These are phyloP conservation scores for Peromyscus eremicus DNA, from an alignment of 2,797 vertebrate genomes.

Conservation along the genomic window DNA sequence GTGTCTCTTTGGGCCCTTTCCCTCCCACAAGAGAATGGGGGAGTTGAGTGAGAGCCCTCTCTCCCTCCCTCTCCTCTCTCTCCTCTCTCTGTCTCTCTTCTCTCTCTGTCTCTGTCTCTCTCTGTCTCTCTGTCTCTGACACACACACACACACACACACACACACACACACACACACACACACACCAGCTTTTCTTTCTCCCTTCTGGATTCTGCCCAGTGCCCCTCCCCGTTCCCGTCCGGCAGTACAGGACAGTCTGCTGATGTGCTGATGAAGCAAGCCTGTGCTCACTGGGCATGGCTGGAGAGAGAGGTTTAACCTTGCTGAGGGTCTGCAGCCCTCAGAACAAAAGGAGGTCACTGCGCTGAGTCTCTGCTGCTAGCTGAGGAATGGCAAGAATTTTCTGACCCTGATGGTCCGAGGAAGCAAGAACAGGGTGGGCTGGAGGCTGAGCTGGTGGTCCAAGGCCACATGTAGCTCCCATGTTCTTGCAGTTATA, in stretches of 20 bases:
- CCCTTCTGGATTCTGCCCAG: constrained; percentile 1
- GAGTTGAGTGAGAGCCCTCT: neutral
- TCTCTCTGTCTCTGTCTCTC: neutral
- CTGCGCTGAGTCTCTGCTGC: constrained; percentile 71
- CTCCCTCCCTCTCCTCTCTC: too few species aligned
- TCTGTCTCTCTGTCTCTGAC: neutral
- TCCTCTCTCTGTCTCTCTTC: neutral
- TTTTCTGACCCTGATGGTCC: constrained; percentile 77
- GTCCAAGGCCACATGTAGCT: constrained; percentile 40
- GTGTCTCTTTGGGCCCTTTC: neutral
- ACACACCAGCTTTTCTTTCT: neutral
- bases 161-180: neutral
- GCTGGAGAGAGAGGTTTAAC: constrained; percentile 41
- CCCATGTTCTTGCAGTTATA: neutral
- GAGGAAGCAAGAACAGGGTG: constrained; percentile 57
- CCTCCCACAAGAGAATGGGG: neutral
- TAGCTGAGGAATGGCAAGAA: constrained; percentile 86
- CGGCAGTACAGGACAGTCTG: neutral
- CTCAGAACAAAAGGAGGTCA: constrained; percentile 84
- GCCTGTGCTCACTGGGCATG: neutral
- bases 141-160: too few species aligned
- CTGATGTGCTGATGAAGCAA: constrained; percentile 53
- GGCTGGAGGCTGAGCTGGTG: constrained; percentile 31
- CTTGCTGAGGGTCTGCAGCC: constrained; percentile 71
- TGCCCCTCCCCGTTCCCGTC: neutral